phyloP scores from a whole-genome alignment of 2,113 vertebrate species.

The Rhabdomys dilectus region DNA sequence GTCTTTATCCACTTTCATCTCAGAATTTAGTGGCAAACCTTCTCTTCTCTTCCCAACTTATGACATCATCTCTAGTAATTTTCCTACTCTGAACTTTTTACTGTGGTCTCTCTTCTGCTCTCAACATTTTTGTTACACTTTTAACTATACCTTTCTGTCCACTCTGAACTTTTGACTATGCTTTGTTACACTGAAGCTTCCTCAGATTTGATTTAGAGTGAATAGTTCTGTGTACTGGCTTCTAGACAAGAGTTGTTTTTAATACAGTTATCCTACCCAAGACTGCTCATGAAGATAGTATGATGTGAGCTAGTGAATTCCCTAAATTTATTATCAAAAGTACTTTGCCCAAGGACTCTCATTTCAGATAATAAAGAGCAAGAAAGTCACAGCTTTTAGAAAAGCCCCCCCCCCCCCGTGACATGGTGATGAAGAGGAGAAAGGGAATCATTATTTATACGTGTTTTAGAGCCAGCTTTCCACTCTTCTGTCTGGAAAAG shows the following conservation, averaged over 20 bases:
- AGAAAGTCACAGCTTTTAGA: background rate
- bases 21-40: background rate
- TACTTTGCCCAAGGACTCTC: background rate
- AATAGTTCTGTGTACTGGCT: background rate
- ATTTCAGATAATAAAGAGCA: background rate
- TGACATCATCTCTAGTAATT: background rate
- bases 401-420: background rate
- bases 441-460: background rate
- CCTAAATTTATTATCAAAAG: background rate
- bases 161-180: background rate
- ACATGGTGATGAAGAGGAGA: background rate
- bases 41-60: background rate
- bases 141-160: background rate
- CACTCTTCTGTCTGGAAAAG: background rate
- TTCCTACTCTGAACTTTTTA: background rate
- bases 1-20: background rate
- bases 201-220: background rate
- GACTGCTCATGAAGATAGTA: slow-evolving; percentile 22
- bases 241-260: background rate
- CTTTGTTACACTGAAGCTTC: background rate
- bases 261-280: background rate
- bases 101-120: background rate
- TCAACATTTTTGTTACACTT: too few relatives aligned
- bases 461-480: background rate
- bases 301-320: background rate